These are phyloP conservation scores for Mus minutoides DNA, from an alignment of 2,797 vertebrate species.

Conservation along the genomic window DNA sequence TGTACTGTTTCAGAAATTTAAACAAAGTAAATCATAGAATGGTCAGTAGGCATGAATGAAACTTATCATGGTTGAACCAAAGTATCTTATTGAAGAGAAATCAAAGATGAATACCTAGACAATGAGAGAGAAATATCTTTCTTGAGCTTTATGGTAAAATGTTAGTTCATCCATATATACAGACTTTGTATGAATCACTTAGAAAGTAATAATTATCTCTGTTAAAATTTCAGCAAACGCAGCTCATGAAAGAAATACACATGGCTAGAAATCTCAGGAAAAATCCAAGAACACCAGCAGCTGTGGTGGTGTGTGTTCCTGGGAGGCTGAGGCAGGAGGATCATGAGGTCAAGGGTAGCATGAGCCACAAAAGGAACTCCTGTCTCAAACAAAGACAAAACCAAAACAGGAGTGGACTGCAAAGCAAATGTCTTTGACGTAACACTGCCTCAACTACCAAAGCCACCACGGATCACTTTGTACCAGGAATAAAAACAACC, in stretches of 20 bases:
- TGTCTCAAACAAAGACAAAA: background rate
- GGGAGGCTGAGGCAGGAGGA: background rate
- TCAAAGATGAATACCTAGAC: background rate
- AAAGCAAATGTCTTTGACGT: background rate
- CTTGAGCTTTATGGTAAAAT: background rate
- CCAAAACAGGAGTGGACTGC: background rate
- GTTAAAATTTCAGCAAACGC: slow-evolving; percentile 32
- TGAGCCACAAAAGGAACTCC: background rate
- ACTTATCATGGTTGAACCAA: background rate
- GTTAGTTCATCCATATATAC: background rate
- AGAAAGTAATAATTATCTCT: background rate
- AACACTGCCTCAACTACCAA: background rate
- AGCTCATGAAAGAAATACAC: slow-evolving; percentile 33
- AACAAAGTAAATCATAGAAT: slow-evolving; percentile 49
- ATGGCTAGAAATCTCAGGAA: background rate
- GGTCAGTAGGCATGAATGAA: slow-evolving; percentile 1
- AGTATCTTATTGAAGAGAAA: slow-evolving; percentile 46
- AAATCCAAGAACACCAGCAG: background rate
- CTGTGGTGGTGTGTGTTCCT: background rate
- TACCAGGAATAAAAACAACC: background rate
- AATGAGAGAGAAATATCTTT: background rate
- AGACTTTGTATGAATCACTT: background rate
- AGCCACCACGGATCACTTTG: background rate
- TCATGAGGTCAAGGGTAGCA: background rate
- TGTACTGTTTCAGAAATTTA: slow-evolving; percentile 11